Percentiles rank a stretch among this genome's conserved stretches.
Evolutionary conservation across 2,888 invertebrate species (phyloP).

Genomic region (Pammene fasciana): DNA sequence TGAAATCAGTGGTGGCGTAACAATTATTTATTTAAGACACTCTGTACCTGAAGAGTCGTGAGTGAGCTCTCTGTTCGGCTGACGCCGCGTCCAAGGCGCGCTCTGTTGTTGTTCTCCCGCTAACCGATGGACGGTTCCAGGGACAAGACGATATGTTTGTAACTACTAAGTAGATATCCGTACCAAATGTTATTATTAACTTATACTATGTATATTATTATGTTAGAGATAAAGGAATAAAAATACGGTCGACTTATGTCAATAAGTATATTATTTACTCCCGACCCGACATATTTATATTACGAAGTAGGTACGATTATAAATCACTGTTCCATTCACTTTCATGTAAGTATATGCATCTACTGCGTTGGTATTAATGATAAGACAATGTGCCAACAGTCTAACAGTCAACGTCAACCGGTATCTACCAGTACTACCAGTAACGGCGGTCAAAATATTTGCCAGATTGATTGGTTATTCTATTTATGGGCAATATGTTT

Average conservation of each 20-base stretch:
- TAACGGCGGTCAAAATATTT: not conserved
- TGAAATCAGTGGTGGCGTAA: slow-evolving; percentile 47
- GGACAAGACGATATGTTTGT: slow-evolving; percentile 71
- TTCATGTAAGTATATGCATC: not conserved
- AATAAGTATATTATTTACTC: slow-evolving; percentile 40
- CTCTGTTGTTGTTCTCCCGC: slow-evolving; percentile 55
- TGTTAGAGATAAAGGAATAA: slow-evolving; percentile 50
- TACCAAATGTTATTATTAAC: slow-evolving; percentile 54
- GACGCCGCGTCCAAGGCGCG: slow-evolving; percentile 51
- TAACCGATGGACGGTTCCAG: slow-evolving; percentile 58
- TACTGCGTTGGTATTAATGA: slow-evolving; percentile 13
- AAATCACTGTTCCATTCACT: slow-evolving; percentile 30
- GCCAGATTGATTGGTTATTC: not conserved
- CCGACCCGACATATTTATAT: slow-evolving; percentile 27
- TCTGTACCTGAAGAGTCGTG: slow-evolving; percentile 81
- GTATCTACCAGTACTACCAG: not conserved
- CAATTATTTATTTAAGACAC: slow-evolving; percentile 74
- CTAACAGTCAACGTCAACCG: not conserved
- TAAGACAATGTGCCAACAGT: slow-evolving; percentile 15
- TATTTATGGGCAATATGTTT: not conserved
- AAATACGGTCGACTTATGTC: slow-evolving; percentile 41
- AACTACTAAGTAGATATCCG: slow-evolving; percentile 79
- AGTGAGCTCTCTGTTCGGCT: slow-evolving; percentile 63
- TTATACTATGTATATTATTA: slow-evolving; percentile 59
- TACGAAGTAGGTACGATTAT: slow-evolving; percentile 19